Evolutionary conservation across 2,888 invertebrate species (phyloP), one percentile per base, ranked within the genome.

Genomic region (Philonicus albiceps): DNA sequence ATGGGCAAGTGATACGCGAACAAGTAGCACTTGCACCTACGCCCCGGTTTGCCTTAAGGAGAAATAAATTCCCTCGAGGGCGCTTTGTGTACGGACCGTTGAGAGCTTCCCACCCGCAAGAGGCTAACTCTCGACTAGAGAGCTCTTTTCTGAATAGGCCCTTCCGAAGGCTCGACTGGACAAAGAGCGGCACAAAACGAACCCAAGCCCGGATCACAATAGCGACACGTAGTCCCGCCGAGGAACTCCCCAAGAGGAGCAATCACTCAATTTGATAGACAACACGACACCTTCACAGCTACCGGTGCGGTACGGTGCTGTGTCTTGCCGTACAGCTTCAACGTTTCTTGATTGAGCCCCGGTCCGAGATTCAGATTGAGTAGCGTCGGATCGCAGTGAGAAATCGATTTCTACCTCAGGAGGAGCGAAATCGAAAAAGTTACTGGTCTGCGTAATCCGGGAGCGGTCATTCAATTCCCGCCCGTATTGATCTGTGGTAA

Each of bases 231-330:
- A 8, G 37, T 0, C 74, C 73, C 74, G 37, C 7, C 74, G 40
- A 30, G 64, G 83, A 64, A 55, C 83, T 83, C 83, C 83, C 80
- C 37, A 64, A 83, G 83, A 72, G 31, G 83, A 83, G 83, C 83
- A 83, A 83, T 83, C 83, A 83, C 64, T 83, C 83, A 83, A 83
- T 22, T 37, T 83, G 83, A 83, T 83, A 83, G 83, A 83, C 83
- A 72, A 83, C 64, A 83, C 83, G 83, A 83, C 83, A 83, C 64
- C 83, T 34, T 83, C 64, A 27, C 83, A 83, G 83, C 83, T 83
- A 83, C 83, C 37, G 83, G 78, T 43, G 49, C n/a, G 49, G 49
- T 27, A 34, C 34, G 11, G 37, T 64, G 55, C 81, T 34, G 55
- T 30, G 34, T n/a, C 30, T 3, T 49, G 37, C 13, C 83, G 64